Base-by-base conservation (phyloP, 2,888 invertebrate species). In the Apamea epomidion region DNA sequence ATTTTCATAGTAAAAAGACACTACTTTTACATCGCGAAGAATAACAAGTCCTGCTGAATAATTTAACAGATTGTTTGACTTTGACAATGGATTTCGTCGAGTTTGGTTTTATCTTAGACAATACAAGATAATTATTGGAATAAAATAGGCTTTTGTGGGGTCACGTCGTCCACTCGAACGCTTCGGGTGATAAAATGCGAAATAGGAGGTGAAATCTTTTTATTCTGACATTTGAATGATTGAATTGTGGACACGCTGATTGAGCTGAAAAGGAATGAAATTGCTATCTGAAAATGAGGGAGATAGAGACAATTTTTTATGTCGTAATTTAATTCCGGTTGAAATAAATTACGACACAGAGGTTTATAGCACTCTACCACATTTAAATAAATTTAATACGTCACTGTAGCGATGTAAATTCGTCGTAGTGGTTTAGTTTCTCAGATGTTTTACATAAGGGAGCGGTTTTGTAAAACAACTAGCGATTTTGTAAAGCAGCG, bases 31-130 rank as follows among this genome's bases (percentile, higher is more conserved):
- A 70, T 45, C 29, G 87, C 86, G 87, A 87, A 88, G 81, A 85
- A 88, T 81, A 89, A 87, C 87, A 87, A 69, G 76, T 69, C 72
- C 74, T 69, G 42, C 74, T 89, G 90, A 90, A 90, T 91, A 87
- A 91, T 91, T 91, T 87, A 91, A 90, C 84, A 83, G 81, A 79
- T 85, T 83, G 81, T 72, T 76, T 78, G 73, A 86, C 77, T 79
- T 70, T 25, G 67, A 81, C 86, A 86, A 82, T 84, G 72, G 83
- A 77, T 80, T 84, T 76, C 64, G 74, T 81, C 21, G 73, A 80
- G 70, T 75, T 67, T 42, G 74, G 67, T 62, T 87, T 84, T 79
- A 85, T 81, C 79, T 80, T 62, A 62, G 48, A 78, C 74, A 77
- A 72, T 76, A 75, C 69, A 67, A 51, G 70, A 69, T 72, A 54